Percentiles rank a stretch among this genome's conserved stretches.
Evolutionary conservation across 2,888 invertebrate species (phyloP).

Genomic region (Pediacus dermestoides): DNA sequence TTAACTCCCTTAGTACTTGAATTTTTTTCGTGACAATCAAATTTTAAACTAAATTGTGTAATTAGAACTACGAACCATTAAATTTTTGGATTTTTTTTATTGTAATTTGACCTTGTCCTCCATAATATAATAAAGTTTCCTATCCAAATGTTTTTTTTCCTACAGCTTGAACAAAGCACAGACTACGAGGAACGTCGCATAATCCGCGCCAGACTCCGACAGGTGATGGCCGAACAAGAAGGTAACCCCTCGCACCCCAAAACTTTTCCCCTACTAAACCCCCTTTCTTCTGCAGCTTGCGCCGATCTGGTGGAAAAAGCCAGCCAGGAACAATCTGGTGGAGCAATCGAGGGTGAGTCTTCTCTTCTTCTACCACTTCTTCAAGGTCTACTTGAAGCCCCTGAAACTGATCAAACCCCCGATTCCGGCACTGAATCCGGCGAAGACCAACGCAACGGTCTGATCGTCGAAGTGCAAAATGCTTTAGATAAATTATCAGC

Average conservation of each 20-base stretch:
- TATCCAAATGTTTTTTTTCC: slow-evolving; percentile 13
- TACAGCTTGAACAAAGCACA: slow-evolving; percentile 76
- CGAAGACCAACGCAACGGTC: slow-evolving; percentile 61
- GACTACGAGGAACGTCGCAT: slow-evolving; percentile 85
- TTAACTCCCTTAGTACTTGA: no score
- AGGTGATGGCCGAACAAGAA: slow-evolving; percentile 84
- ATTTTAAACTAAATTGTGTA: no score
- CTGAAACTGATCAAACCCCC: slow-evolving; percentile 49
- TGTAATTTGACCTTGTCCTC: background rate
- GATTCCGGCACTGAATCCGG: slow-evolving; percentile 69
- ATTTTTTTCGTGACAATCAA: no score
- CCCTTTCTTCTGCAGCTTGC: slow-evolving; percentile 48
- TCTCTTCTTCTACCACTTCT: slow-evolving; percentile 66
- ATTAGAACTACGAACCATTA: no score
- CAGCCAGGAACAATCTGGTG: slow-evolving; percentile 38
- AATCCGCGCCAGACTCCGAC: slow-evolving; percentile 74
- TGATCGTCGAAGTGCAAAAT: slow-evolving; percentile 54
- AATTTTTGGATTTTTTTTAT: background rate
- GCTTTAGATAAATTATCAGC: slow-evolving; percentile 45
- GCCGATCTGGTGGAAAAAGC: slow-evolving; percentile 54
- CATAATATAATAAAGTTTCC: background rate
- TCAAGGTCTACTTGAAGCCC: slow-evolving; percentile 60
- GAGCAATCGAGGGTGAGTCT: slow-evolving; percentile 67
- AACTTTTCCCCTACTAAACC: slow-evolving; percentile 2
- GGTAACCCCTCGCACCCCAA: slow-evolving; percentile 53